Conservation (phyloP, 2,113 vertebrate species). For the Perca fluviatilis region DNA sequence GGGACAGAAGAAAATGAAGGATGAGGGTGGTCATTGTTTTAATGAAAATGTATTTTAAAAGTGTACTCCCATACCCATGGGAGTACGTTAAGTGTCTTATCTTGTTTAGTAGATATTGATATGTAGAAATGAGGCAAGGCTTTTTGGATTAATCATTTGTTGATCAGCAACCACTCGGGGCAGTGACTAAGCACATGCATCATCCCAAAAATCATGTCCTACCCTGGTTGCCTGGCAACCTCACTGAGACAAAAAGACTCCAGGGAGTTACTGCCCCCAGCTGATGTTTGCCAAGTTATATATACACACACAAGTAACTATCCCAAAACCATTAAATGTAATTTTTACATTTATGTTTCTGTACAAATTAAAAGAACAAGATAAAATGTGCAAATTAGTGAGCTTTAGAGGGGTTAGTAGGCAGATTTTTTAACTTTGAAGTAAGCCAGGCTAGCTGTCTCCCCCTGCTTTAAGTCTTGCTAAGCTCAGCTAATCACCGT, state of each 20-base stretch:
- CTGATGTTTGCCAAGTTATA: background rate
- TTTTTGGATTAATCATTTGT: conserved; percentile 27
- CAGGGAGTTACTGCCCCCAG: background rate
- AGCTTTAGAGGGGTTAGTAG: background rate
- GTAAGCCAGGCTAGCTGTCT: too few species aligned
- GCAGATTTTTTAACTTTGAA: background rate
- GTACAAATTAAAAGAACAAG: background rate
- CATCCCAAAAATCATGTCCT: background rate
- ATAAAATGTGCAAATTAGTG: background rate
- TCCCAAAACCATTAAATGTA: background rate
- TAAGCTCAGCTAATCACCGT: too few species aligned
- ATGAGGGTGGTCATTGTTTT: conserved; percentile 31
- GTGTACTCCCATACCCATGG: conserved; percentile 33
- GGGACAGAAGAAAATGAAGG: conserved; percentile 4
- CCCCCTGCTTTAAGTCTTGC: too few species aligned
- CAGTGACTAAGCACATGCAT: background rate
- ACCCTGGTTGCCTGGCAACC: background rate
- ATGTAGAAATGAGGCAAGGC: conserved; percentile 12
- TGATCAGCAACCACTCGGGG: background rate
- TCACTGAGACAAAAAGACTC: background rate
- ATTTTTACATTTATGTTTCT: background rate
- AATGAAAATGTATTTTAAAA: conserved; percentile 63
- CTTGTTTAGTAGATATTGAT: conserved; percentile 5
- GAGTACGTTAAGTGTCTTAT: conserved; percentile 19
- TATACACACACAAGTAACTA: background rate